These are phyloP conservation scores for Leptopilina boulardi DNA, from an alignment of 1,140 invertebrate species.

Conservation along the genomic window DNA sequence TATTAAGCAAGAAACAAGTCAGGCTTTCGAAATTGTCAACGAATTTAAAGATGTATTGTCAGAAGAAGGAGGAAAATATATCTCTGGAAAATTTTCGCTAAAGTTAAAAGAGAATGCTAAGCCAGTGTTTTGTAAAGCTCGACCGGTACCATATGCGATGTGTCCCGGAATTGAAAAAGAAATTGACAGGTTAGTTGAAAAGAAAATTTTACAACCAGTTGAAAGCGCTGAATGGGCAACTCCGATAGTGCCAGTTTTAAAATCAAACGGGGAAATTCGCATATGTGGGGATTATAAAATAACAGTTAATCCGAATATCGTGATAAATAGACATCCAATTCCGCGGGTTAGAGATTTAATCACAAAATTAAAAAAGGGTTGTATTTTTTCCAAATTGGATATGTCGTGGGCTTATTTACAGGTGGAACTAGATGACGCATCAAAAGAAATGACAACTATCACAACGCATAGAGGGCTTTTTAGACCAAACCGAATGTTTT, in stretches of 20 bases:
- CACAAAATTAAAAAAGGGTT: conserved; percentile 19
- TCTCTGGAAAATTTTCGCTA: not conserved
- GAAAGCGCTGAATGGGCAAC: conserved; percentile 50
- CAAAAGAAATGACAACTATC: conserved; percentile 37
- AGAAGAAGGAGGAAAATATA: not conserved
- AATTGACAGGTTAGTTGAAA: conserved; percentile 45
- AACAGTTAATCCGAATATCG: not conserved
- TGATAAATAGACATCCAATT: conserved; percentile 35
- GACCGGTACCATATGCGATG: conserved; percentile 44
- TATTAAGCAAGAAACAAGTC: not conserved
- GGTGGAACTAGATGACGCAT: conserved; percentile 36
- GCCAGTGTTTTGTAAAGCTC: not conserved
- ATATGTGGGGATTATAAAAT: conserved; percentile 37
- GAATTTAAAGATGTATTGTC: not conserved
- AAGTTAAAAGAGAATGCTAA: conserved; percentile 12
- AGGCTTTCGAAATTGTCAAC: not conserved
- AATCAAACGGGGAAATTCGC: conserved; percentile 32
- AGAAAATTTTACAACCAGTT: conserved; percentile 38
- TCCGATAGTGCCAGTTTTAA: conserved; percentile 51
- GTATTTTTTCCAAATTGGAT: conserved; percentile 42
- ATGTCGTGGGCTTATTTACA: conserved; percentile 43
- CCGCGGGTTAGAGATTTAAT: conserved; percentile 35
- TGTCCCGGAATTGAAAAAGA: conserved; percentile 45
- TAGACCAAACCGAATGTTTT: conserved; percentile 38
- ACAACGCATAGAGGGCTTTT: conserved; percentile 41